Evolutionary conservation across 2,888 invertebrate species (phyloP), one percentile per base, ranked within the genome.

Genomic region (Ormia ochracea): DNA sequence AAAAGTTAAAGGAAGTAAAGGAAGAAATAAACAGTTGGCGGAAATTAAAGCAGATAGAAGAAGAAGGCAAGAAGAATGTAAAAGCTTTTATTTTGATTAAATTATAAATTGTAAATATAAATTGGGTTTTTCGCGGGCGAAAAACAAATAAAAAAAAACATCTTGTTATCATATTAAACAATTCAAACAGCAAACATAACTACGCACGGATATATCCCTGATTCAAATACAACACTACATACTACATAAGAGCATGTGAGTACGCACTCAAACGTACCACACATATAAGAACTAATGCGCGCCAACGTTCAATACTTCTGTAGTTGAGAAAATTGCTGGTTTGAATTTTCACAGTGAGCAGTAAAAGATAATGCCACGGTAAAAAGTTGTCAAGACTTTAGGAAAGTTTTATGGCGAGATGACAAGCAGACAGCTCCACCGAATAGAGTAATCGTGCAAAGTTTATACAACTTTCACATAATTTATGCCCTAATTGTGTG

Each of bases 81-180:
- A 72, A 75, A 56, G 75, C 79, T 80, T 80, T 80, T 63, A 80
- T 56, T 59, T 72, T 80, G 75, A 80, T 80, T 80, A 76, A 80
- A 80, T 80, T 76, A 75, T 75, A 75, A 80, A 75, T 72, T 75
- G 50, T 66, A n/a, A n/a, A n/a, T n/a, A 19, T 61, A 61, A 59
- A 56, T 65, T 66, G 5, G 38, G 21, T 63, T 65, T 52, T 45
- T 31, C 48, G 63, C 61, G n/a, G 38, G 28, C 58, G 66, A 70
- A 45, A 61, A 69, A 33, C 59, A 70, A 36, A 75, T 65, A 74
- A 10, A 12, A 33, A 41, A 17, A 41, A 21, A 26, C 31, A 41
- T 33, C 26, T 36, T 65, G 36, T 19, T 45, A 56, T 65, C n/a
- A 23, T 50, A 59, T 50, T 45, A 17, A 38, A 38, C 21, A 17